Percentiles rank a stretch among this genome's conserved stretches.
These are phyloP conservation scores for Halotydeus destructor DNA, from an alignment of 1,140 invertebrate species.

Conservation along the genomic window DNA sequence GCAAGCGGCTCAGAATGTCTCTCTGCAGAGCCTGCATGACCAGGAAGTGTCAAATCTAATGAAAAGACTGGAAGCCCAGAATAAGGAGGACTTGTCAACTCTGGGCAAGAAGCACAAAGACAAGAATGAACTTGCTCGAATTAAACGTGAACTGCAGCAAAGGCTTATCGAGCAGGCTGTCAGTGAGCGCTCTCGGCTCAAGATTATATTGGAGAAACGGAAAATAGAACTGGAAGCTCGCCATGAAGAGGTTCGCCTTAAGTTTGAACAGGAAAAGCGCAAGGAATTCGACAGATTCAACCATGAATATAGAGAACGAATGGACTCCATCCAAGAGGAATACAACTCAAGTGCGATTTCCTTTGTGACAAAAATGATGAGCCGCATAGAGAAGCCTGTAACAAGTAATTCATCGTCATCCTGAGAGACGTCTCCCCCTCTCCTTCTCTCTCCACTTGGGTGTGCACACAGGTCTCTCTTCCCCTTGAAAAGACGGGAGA, in stretches of 20 bases:
- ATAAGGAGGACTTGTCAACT: constrained; percentile 63
- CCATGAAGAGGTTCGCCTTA: constrained; percentile 13
- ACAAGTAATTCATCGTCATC: too few species aligned
- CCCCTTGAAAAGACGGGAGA: too few species aligned
- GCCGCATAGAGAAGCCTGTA: too few species aligned
- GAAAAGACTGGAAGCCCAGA: constrained; percentile 52
- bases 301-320: constrained; percentile 3
- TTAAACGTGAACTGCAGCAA: constrained; percentile 26
- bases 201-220: constrained; percentile 14
- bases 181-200: constrained; percentile 22
- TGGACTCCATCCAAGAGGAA: background rate
- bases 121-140: constrained; percentile 59
- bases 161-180: constrained; percentile 27
- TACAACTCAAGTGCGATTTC: background rate
- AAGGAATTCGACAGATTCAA: background rate
- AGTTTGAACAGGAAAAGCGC: constrained; percentile 16
- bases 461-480: too few species aligned
- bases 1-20: constrained; percentile 53
- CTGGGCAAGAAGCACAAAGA: constrained; percentile 57
- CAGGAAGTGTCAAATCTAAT: constrained; percentile 45
- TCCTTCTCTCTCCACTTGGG: too few species aligned
- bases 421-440: too few species aligned
- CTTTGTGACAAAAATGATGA: too few species aligned
- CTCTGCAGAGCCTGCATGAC: constrained; percentile 24
- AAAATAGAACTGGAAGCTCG: constrained; percentile 14